A percentile compares a stretch with the other conserved stretches of the same genome.
These are phyloP conservation scores for Brachyhypopomus gauderio DNA, from an alignment of 2,113 vertebrate genomes.

Conservation along the genomic window DNA sequence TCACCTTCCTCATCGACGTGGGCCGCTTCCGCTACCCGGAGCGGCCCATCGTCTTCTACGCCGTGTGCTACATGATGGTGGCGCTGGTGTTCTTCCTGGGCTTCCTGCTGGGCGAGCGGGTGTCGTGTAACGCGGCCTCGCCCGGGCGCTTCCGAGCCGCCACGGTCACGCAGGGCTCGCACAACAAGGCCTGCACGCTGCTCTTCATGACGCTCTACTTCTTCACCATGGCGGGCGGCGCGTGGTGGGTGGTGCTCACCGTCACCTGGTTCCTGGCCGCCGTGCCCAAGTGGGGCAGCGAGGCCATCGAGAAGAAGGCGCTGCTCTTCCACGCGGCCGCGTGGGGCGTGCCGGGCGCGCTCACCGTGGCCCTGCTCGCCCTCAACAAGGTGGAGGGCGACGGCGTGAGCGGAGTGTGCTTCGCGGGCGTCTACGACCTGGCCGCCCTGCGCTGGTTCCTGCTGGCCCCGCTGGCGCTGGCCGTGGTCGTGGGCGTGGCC, in stretches of 20 bases:
- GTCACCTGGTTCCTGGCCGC: constrained; percentile 99
- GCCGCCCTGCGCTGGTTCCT: constrained; percentile 92
- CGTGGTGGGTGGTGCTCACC: constrained; percentile 99
- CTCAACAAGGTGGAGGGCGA: constrained; percentile 99
- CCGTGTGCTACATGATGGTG: constrained; percentile 99
- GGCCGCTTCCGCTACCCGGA: constrained; percentile 96
- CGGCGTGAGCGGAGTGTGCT: constrained; percentile 94
- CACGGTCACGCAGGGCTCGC: constrained; percentile 94
- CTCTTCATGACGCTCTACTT: constrained; percentile 99
- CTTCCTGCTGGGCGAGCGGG: constrained; percentile 89
- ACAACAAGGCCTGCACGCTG: constrained; percentile 96
- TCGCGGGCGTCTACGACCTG: constrained; percentile 93
- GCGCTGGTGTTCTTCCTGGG: constrained; percentile 95
- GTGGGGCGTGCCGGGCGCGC: constrained; percentile 93
- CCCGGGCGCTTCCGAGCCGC: constrained; percentile 86
- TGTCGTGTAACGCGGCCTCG: constrained; percentile 87
- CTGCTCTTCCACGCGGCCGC: constrained; percentile 94
- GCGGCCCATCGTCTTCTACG: constrained; percentile 96
- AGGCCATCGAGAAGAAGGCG: constrained; percentile 98
- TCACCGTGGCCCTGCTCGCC: constrained; percentile 91
- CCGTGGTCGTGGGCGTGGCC: constrained; percentile 90
- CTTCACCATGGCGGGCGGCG: constrained; percentile 98
- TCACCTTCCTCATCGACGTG: constrained; percentile 97
- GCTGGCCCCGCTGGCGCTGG: constrained; percentile 88
- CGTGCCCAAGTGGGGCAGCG: constrained; percentile 98